Base-by-base conservation (phyloP, 2,888 invertebrate genomes). In the Thereva nobilitata region DNA sequence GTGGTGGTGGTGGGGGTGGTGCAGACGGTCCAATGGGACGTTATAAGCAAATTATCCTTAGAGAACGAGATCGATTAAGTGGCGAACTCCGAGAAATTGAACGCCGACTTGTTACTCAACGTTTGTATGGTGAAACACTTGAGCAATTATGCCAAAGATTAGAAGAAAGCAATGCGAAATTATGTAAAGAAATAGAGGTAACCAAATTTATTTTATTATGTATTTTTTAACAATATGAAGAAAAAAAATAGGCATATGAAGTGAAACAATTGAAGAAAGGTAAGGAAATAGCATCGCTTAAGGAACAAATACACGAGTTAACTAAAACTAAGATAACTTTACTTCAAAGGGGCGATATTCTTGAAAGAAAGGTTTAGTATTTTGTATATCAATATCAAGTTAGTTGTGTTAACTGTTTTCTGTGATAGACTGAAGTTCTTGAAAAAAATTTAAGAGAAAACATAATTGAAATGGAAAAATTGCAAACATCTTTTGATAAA, bases 1-100 rank as follows among this genome's bases (percentile, higher is more conserved):
- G 4, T 5, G 54, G 10, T 34, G 9, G 44, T 45, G 44, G 34
- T 37, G 52, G n/a, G n/a, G n/a, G 50, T 23, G 34, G 42, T 7
- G 44, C 12, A 23, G 23, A 23, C 23, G 66, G 66, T 9, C 50
- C 72, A 47, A 72, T 77, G 53, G 73, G 76, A 0, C 77, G 76
- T 59, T 77, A 77, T 65, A 78, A 77, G 65, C 77, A 77, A 42
- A 77, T 76, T 7, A 77, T 78, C 38, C 75, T 75, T 49, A 74
- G 76, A 3, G 79, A 79, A 67, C 76, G 79, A 1, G 79, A 79
- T 73, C 77, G 79, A 1, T 70, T 79, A 42, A 75, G 76, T 68
- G 73, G 68, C 0, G 79, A 79, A 37, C 69, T 79, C 3, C 70
- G 67, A n/a, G 79, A 79, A 7, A 69, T 77, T 41, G 74, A 76